These are phyloP conservation scores for Nycticebus coucang DNA, from an alignment of 2,113 vertebrate genomes.

Conservation along the genomic window DNA sequence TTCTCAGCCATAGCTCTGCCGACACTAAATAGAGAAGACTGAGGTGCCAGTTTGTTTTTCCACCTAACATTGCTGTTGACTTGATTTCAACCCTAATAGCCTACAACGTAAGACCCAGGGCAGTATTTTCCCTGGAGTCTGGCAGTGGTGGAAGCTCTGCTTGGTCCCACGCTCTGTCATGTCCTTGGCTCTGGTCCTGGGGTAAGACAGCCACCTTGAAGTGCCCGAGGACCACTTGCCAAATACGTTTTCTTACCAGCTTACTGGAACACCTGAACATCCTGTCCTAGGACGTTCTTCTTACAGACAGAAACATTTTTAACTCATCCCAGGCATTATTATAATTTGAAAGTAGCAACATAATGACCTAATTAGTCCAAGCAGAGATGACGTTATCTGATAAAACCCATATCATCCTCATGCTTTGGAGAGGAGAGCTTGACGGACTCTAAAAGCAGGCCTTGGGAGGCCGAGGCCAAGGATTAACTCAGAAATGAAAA, in stretches of 20 bases:
- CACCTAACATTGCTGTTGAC: not conserved
- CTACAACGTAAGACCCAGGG: not conserved
- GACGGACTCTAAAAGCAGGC: not conserved
- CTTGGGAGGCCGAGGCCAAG: not conserved
- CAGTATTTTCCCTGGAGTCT: not conserved
- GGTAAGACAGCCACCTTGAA: not conserved
- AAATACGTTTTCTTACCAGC: not conserved
- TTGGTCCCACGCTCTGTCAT: not conserved
- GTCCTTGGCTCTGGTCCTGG: not conserved
- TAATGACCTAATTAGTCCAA: not conserved
- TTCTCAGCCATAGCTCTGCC: not conserved
- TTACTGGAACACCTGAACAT: not conserved
- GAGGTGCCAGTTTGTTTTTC: not conserved
- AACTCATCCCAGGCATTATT: not conserved
- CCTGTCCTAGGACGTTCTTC: not conserved
- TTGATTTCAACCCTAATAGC: not conserved
- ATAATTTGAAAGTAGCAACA: not conserved
- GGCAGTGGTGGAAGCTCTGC: not conserved
- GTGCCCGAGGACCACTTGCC: not conserved
- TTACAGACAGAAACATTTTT: not conserved
- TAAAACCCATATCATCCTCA: not conserved
- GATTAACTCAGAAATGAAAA: not conserved
- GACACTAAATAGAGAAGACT: not conserved
- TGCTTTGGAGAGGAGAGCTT: not conserved
- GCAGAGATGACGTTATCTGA: not conserved